A percentile compares a stretch with the other conserved stretches of the same genome.
Evolutionary conservation across 1,140 invertebrate genomes (phyloP).

Genomic region (Scaptomyza graminum): DNA sequence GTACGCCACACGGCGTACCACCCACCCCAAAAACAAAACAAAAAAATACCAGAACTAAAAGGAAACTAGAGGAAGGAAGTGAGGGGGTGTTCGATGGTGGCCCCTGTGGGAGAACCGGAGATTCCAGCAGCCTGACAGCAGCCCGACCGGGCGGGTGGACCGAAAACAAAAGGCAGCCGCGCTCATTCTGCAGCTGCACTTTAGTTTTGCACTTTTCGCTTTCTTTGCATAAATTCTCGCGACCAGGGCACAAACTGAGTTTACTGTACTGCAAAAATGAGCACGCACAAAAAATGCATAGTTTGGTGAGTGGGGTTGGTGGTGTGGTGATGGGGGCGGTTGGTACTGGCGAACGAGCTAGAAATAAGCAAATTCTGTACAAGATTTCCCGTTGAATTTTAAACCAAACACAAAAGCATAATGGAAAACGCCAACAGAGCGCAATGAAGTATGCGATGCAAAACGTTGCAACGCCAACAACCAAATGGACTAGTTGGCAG

Average conservation of each 20-base stretch:
- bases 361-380: conserved; percentile 49
- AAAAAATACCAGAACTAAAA: background rate
- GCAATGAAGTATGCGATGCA: conserved; percentile 73
- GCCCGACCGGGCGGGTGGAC: conserved; percentile 19
- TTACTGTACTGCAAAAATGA: conserved; percentile 72
- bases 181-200: conserved; percentile 75
- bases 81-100: background rate
- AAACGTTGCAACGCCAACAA: conserved; percentile 18
- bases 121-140: conserved; percentile 22
- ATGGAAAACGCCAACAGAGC: conserved; percentile 74
- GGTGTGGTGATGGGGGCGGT: background rate
- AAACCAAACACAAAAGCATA: conserved; percentile 73
- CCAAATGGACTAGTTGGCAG: conserved; percentile 60
- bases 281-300: conserved; percentile 62
- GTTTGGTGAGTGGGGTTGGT: background rate
- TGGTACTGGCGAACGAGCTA: conserved; percentile 4
- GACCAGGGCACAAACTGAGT: conserved; percentile 55
- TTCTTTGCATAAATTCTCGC: conserved; percentile 79
- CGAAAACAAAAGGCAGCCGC: conserved; percentile 75
- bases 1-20: too few species aligned
- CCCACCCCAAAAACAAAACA: background rate
- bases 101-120: background rate
- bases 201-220: conserved; percentile 82
- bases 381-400: conserved; percentile 73
- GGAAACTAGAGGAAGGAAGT: background rate